Percentiles rank a stretch among this genome's conserved stretches.
Evolutionary conservation across 2,797 vertebrate species (phyloP).

Genomic region (Lagodon rhomboides): DNA sequence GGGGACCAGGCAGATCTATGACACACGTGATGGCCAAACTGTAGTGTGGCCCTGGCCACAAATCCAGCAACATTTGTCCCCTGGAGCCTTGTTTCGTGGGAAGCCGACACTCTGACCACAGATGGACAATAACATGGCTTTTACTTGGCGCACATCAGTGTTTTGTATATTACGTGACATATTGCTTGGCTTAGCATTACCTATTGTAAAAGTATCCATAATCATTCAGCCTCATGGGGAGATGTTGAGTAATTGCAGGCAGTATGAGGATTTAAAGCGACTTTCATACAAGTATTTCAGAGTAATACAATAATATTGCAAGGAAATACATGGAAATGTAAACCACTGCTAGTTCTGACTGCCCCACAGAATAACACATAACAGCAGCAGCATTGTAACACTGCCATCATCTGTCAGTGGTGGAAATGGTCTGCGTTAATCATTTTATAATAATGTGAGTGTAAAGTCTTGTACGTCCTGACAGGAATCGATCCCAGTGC

Average conservation of each 20-base stretch:
- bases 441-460: neutral
- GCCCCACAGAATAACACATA: slow-evolving; percentile 12
- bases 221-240: slow-evolving; percentile 56
- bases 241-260: slow-evolving; percentile 57
- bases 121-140: slow-evolving; percentile 70
- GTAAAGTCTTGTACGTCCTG: slow-evolving; percentile 9
- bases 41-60: slow-evolving; percentile 73
- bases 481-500: neutral
- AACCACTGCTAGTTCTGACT: slow-evolving; percentile 26
- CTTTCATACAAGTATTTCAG: slow-evolving; percentile 47
- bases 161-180: slow-evolving; percentile 71
- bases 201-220: slow-evolving; percentile 66
- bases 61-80: slow-evolving; percentile 67
- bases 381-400: neutral
- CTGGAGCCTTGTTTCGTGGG: slow-evolving; percentile 65
- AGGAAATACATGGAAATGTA: slow-evolving; percentile 31
- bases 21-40: slow-evolving; percentile 70
- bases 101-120: slow-evolving; percentile 58
- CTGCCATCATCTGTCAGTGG: slow-evolving; percentile 31
- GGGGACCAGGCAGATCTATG: slow-evolving; percentile 66
- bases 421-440: slow-evolving; percentile 20
- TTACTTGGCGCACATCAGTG: slow-evolving; percentile 49
- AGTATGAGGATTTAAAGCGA: slow-evolving; percentile 39
- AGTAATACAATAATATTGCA: slow-evolving; percentile 41
- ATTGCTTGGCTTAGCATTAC: slow-evolving; percentile 60